These are phyloP conservation scores for Aspidiotus rigidus DNA, from an alignment of 2,888 invertebrate genomes.

Conservation along the genomic window DNA sequence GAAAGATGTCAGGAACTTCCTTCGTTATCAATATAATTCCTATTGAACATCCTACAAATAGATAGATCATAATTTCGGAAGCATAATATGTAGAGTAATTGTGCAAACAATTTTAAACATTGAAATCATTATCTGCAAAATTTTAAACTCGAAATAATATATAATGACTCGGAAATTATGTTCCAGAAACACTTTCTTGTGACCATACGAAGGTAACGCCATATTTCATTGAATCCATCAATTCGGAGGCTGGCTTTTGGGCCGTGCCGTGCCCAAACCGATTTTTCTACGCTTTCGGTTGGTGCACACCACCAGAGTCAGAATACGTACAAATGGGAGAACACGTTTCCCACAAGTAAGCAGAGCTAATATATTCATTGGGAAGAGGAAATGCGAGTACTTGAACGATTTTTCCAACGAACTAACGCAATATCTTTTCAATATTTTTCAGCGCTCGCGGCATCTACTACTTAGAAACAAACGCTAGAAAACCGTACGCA, in stretches of 20 bases:
- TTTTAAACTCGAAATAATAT: too few species aligned
- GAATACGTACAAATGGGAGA: slow-evolving; percentile 81
- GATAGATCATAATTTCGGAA: too few species aligned
- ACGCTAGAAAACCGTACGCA: slow-evolving; percentile 74
- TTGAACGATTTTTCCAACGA: too few species aligned
- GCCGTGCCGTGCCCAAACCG: slow-evolving; percentile 74
- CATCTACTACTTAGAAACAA: slow-evolving; percentile 78
- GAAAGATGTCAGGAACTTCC: too few species aligned
- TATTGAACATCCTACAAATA: too few species aligned
- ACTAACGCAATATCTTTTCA: neutral
- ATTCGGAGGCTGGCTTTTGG: slow-evolving; percentile 69
- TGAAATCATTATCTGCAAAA: too few species aligned
- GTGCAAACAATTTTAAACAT: too few species aligned
- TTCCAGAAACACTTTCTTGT: slow-evolving; percentile 70
- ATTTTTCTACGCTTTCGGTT: slow-evolving; percentile 72
- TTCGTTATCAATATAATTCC: too few species aligned
- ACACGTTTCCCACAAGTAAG: slow-evolving; percentile 66
- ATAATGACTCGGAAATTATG: neutral
- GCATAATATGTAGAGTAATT: too few species aligned
- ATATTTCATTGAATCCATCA: slow-evolving; percentile 81
- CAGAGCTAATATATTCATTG: slow-evolving; percentile 32
- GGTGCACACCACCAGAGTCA: slow-evolving; percentile 68
- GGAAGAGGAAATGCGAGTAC: too few species aligned
- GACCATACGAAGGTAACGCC: slow-evolving; percentile 86
- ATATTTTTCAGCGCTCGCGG: slow-evolving; percentile 59